phyloP scores from a whole-genome alignment of 2,888 invertebrate genomes.

The Acronicta psi region DNA sequence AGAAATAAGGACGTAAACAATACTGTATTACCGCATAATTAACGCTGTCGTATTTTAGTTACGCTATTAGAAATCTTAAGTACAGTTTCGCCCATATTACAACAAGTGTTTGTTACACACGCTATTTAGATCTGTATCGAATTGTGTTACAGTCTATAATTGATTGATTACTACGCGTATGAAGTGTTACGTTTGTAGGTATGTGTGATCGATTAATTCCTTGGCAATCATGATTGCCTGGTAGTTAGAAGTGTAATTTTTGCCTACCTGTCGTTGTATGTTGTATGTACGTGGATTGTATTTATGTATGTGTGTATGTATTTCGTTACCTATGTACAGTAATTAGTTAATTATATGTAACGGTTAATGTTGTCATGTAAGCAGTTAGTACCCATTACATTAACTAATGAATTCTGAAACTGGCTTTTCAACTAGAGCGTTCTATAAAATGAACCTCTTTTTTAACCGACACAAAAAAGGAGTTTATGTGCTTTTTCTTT shows the following conservation, averaged over 20 bases:
- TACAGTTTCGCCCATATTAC: slow-evolving; percentile 35
- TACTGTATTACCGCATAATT: background rate
- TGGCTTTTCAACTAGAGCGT: no score
- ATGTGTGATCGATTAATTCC: slow-evolving; percentile 56
- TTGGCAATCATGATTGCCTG: slow-evolving; percentile 59
- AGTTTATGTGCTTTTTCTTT: no score
- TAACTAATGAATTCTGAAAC: no score
- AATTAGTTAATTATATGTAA: slow-evolving; percentile 7
- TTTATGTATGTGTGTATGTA: slow-evolving; percentile 6
- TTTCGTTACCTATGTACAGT: background rate
- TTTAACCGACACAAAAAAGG: no score
- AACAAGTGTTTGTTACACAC: slow-evolving; percentile 26
- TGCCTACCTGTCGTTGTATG: slow-evolving; percentile 48
- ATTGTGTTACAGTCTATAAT: slow-evolving; percentile 35
- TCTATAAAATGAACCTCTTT: no score
- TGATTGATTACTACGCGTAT: slow-evolving; percentile 28
- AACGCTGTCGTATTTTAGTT: slow-evolving; percentile 35
- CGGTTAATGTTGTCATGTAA: slow-evolving; percentile 16
- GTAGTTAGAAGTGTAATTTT: slow-evolving; percentile 52
- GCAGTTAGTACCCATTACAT: background rate
- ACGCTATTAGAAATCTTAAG: slow-evolving; percentile 49
- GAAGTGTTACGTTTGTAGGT: slow-evolving; percentile 34
- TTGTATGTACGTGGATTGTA: no score
- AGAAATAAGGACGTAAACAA: slow-evolving; percentile 1
- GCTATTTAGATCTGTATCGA: slow-evolving; percentile 34